phyloP scores from a whole-genome alignment of 2,113 vertebrate genomes.

The Melospiza georgiana region DNA sequence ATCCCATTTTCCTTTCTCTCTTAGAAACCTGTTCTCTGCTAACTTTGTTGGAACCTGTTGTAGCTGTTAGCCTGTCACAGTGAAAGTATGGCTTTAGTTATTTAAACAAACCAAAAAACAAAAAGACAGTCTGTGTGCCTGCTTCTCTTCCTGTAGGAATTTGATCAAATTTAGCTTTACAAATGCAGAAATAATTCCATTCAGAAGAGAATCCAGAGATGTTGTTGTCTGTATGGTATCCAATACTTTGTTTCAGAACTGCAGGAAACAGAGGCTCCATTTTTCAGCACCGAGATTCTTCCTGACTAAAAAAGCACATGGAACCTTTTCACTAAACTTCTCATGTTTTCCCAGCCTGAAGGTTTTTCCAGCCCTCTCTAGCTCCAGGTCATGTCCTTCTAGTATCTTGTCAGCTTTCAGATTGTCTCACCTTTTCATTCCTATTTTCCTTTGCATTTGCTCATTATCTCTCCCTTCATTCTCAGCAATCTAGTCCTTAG shows the following conservation, averaged over 20 bases:
- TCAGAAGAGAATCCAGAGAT: neutral
- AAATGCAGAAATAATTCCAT: conserved; percentile 52
- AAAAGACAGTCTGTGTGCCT: neutral
- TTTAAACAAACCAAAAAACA: neutral
- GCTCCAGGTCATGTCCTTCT: conserved; percentile 29
- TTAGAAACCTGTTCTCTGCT: neutral
- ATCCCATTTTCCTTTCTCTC: neutral
- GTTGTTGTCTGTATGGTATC: neutral
- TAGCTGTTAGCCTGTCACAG: neutral
- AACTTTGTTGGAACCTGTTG: neutral
- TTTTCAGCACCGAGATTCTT: neutral
- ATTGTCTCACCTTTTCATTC: conserved; percentile 53
- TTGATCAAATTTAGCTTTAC: conserved; percentile 54
- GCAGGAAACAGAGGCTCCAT: neutral
- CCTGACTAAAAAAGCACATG: neutral
- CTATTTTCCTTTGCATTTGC: conserved; percentile 17
- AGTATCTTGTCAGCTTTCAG: conserved; percentile 47
- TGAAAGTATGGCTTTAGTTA: conserved; percentile 3
- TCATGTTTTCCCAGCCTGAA: neutral
- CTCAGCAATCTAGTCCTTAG: conserved; percentile 35
- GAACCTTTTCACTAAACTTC: conserved; percentile 28
- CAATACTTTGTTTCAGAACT: neutral
- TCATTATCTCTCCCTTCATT: conserved; percentile 53
- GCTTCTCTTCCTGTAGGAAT: conserved; percentile 26
- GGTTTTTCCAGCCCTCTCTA: neutral